Evolutionary conservation across 2,113 vertebrate species (phyloP).

Genomic region (Coptodon bakossiorum): DNA sequence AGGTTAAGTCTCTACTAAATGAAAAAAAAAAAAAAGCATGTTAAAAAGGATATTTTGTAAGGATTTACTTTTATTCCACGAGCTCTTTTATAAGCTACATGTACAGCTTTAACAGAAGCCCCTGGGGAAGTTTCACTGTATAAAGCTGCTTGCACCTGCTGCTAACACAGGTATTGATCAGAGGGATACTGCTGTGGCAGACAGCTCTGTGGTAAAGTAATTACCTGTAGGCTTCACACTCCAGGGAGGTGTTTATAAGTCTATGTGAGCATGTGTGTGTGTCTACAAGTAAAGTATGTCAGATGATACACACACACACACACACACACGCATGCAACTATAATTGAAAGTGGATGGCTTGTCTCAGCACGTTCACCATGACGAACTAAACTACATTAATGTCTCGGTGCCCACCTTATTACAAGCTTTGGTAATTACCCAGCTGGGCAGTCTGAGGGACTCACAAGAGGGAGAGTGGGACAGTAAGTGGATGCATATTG

Average conservation of each 20-base stretch:
- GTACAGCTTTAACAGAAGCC: neutral
- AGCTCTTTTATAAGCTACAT: neutral
- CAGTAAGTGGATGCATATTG: neutral
- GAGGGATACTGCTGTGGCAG: slow-evolving; percentile 17
- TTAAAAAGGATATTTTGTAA: neutral
- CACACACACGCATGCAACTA: neutral
- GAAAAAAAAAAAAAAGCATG: neutral
- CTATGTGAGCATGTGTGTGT: neutral
- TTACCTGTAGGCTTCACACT: slow-evolving; percentile 43
- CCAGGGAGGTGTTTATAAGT: neutral
- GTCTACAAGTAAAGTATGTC: neutral
- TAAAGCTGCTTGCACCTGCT: slow-evolving; percentile 11
- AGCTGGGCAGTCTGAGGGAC: slow-evolving; percentile 4
- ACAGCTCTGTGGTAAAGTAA: slow-evolving; percentile 38
- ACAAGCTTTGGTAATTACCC: slow-evolving; percentile 45
- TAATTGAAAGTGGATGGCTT: slow-evolving; percentile 45
- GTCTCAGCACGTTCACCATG: neutral
- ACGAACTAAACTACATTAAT: slow-evolving; percentile 36
- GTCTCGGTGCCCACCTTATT: slow-evolving; percentile 33
- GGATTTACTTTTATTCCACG: neutral
- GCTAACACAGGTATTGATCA: slow-evolving; percentile 50
- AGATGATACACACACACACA: neutral
- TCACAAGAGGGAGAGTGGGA: neutral
- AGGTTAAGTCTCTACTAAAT: neutral
- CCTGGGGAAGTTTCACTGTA: neutral